phyloP scores from a whole-genome alignment of 2,888 invertebrate genomes.

The Leptothorax acervorum region DNA sequence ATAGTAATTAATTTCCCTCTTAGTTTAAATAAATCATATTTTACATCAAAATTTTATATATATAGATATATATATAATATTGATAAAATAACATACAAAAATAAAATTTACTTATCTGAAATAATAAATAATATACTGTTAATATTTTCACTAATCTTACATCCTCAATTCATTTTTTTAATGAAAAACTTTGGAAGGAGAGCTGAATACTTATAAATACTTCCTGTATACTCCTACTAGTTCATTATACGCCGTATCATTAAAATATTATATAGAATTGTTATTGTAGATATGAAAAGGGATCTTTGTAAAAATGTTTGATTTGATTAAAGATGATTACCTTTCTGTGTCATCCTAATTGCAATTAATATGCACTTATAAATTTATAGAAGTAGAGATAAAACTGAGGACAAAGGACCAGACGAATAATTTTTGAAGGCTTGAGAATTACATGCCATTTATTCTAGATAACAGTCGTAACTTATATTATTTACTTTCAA shows the following conservation, averaged over 20 bases:
- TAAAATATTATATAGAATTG: constrained; percentile 65
- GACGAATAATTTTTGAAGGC: constrained; percentile 71
- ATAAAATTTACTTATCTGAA: constrained; percentile 33
- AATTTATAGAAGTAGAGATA: constrained; percentile 49
- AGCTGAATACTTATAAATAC: constrained; percentile 17
- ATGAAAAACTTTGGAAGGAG: not conserved
- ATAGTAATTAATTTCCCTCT: constrained; percentile 11
- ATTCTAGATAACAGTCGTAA: constrained; percentile 77
- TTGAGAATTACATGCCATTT: constrained; percentile 80
- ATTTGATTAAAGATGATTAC: constrained; percentile 12
- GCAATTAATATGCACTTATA: constrained; percentile 29
- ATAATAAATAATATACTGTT: constrained; percentile 17
- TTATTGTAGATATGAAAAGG: constrained; percentile 64
- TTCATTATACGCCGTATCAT: constrained; percentile 52
- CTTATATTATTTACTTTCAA: constrained; percentile 80
- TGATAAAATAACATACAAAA: constrained; percentile 22
- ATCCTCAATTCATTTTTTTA: constrained; percentile 7
- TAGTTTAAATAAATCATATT: constrained; percentile 21
- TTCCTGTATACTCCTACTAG: constrained; percentile 1
- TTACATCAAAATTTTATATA: constrained; percentile 2
- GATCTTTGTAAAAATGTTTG: constrained; percentile 50
- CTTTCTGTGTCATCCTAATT: constrained; percentile 9
- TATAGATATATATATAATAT: not conserved
- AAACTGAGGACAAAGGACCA: constrained; percentile 65
- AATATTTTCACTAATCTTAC: not conserved